phyloP scores from a whole-genome alignment of 2,113 vertebrate genomes.

The Actenoides hombroni region DNA sequence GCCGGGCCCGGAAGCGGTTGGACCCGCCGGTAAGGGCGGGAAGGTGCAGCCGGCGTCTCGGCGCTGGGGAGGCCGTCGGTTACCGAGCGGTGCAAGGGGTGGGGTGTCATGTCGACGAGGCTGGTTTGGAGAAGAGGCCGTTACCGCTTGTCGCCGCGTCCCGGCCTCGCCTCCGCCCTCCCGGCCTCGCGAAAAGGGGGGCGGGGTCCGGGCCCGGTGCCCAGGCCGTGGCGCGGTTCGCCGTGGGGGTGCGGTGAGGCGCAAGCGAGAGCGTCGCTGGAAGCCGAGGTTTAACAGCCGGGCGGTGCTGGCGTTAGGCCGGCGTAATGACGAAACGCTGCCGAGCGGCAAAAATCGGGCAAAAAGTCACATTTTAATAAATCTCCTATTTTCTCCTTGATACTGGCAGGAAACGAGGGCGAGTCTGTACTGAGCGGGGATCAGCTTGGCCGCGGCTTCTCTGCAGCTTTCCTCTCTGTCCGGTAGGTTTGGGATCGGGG shows the following conservation, averaged over 20 bases:
- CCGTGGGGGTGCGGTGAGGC: background rate
- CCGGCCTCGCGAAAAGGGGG: background rate
- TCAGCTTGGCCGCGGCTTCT: background rate
- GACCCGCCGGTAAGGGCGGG: background rate
- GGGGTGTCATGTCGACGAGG: background rate
- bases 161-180: background rate
- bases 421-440: background rate
- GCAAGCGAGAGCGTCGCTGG: background rate
- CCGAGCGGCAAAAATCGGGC: fast-evolving
- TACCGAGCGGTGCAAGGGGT: fast-evolving
- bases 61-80: background rate
- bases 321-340: background rate
- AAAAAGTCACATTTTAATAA: fast-evolving
- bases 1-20: background rate
- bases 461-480: no score
- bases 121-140: background rate
- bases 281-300: background rate
- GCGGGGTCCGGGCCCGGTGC: no score
- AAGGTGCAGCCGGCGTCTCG: background rate
- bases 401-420: fast-evolving
- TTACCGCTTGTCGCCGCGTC: background rate
- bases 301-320: background rate
- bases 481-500: background rate
- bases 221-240: background rate
- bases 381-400: fast-evolving